Percentiles rank a stretch among this genome's conserved stretches.
Conservation (phyloP, 1,140 invertebrate genomes). For the Goniozus legneri region DNA sequence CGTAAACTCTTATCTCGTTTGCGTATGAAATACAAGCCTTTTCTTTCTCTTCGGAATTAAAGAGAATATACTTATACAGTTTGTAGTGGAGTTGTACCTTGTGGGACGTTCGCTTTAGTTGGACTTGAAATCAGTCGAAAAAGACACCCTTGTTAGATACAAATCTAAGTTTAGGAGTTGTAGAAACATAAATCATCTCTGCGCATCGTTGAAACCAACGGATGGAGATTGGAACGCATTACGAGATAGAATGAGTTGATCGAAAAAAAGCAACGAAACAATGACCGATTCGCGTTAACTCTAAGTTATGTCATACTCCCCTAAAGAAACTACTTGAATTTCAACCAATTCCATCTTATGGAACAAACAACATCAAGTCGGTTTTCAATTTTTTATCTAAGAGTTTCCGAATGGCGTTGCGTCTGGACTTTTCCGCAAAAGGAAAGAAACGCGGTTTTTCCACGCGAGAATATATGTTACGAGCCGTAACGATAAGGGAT, state of each 20-base stretch:
- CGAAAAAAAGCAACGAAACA: too few species aligned
- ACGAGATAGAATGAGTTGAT: too few species aligned
- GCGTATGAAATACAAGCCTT: background rate
- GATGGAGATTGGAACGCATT: too few species aligned
- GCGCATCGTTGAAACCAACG: too few species aligned
- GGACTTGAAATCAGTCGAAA: background rate
- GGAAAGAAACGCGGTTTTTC: constrained; percentile 33
- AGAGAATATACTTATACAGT: background rate
- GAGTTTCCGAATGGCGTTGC: too few species aligned
- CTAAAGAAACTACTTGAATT: too few species aligned
- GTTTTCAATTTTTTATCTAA: background rate
- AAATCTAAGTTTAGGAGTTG: too few species aligned
- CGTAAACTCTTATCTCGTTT: constrained; percentile 18
- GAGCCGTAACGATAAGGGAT: constrained; percentile 43
- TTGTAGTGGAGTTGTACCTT: background rate
- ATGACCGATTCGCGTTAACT: too few species aligned
- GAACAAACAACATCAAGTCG: background rate
- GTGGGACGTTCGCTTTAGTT: background rate
- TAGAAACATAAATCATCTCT: too few species aligned
- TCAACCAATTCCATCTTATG: background rate
- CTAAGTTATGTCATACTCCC: too few species aligned
- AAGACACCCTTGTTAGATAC: too few species aligned
- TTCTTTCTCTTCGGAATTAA: background rate
- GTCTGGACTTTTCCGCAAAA: too few species aligned
- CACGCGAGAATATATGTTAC: constrained; percentile 37